phyloP scores from a whole-genome alignment of 2,113 vertebrate genomes.

The Leptosomus discolor region DNA sequence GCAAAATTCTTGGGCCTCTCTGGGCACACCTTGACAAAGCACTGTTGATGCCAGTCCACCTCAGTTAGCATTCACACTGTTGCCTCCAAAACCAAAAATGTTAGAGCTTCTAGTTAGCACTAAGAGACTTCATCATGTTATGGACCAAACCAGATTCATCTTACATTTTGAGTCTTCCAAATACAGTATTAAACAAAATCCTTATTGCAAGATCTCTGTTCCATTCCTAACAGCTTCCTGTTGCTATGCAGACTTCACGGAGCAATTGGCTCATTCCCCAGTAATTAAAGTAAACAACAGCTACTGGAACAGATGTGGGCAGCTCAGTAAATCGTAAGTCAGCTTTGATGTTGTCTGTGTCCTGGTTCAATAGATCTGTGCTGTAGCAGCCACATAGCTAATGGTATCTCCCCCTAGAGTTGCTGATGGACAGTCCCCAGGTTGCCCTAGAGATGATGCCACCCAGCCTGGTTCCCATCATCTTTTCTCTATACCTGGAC shows the following conservation, averaged over 20 bases:
- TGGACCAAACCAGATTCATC: neutral
- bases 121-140: neutral
- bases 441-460: neutral
- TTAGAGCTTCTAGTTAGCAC: neutral
- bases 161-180: neutral
- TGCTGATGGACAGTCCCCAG: neutral
- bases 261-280: constrained; percentile 61
- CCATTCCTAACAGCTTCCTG: constrained; percentile 68
- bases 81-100: neutral
- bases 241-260: constrained; percentile 68
- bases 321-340: constrained; percentile 72
- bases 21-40: neutral
- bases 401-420: neutral
- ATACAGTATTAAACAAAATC: neutral
- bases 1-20: neutral
- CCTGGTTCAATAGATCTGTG: neutral
- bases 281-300: constrained; percentile 64
- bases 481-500: neutral
- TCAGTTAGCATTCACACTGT: neutral
- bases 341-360: constrained; percentile 22
- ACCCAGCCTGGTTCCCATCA: neutral
- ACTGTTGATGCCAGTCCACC: neutral
- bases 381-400: neutral
- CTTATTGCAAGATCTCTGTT: constrained; percentile 13
- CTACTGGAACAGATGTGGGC: constrained; percentile 76